These are phyloP conservation scores for Torymus auratus DNA, from an alignment of 2,888 invertebrate genomes.

Conservation along the genomic window DNA sequence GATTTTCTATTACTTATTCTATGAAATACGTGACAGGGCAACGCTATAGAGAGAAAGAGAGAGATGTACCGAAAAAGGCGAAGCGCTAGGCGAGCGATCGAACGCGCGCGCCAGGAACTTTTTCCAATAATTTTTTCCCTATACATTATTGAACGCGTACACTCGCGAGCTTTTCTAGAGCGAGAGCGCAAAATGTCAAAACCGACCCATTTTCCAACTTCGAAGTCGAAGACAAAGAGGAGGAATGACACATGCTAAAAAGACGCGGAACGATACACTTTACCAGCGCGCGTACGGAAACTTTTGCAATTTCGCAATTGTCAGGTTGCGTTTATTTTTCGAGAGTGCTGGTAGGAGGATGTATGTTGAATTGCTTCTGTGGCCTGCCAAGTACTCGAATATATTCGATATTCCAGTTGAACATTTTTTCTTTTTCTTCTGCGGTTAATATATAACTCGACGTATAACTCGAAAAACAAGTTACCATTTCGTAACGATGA, in stretches of 20 bases:
- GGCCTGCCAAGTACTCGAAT: too few relatives aligned
- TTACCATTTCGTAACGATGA: too few relatives aligned
- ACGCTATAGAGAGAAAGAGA: too few relatives aligned
- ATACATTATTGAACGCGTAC: slow-evolving; percentile 25
- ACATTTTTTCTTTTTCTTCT: too few relatives aligned
- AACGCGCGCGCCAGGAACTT: slow-evolving; percentile 14
- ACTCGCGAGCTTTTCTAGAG: neutral
- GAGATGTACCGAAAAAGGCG: slow-evolving; percentile 14
- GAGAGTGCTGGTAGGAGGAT: neutral
- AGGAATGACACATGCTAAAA: slow-evolving; percentile 13
- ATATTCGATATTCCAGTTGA: too few relatives aligned
- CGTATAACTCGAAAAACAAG: too few relatives aligned
- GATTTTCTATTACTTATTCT: slow-evolving; percentile 23
- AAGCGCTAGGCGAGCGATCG: neutral
- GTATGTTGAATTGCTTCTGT: too few relatives aligned
- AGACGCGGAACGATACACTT: neutral
- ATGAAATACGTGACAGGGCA: slow-evolving; percentile 41
- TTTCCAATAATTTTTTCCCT: slow-evolving; percentile 45
- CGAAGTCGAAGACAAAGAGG: slow-evolving; percentile 31
- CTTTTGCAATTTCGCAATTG: too few relatives aligned
- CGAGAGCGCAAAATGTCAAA: slow-evolving; percentile 25
- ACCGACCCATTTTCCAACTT: slow-evolving; percentile 37
- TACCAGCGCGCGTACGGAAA: neutral
- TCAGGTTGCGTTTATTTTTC: too few relatives aligned
- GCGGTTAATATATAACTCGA: too few relatives aligned